These are phyloP conservation scores for Aphelinus atriplicis DNA, from an alignment of 1,140 invertebrate genomes.

Conservation along the genomic window DNA sequence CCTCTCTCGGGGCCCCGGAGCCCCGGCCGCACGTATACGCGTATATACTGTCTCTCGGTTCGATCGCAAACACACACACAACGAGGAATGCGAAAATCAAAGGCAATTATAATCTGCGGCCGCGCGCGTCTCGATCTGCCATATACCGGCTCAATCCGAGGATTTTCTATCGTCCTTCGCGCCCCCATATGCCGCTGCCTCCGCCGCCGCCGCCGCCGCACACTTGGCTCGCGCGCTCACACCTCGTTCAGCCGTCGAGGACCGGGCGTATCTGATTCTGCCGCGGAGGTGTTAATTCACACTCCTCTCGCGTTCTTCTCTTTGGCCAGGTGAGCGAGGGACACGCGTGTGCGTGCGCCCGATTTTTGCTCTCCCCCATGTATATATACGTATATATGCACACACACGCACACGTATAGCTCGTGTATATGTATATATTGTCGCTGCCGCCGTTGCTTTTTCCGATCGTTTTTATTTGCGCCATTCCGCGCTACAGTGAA, in stretches of 20 bases:
- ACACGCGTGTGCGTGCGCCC: conserved; percentile 23
- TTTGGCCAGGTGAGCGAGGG: background rate
- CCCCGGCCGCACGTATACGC: no score
- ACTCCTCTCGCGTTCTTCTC: conserved; percentile 38
- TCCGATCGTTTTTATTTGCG: no score
- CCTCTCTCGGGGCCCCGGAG: background rate
- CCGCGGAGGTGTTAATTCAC: conserved; percentile 64
- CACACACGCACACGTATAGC: no score
- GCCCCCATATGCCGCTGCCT: conserved; percentile 9
- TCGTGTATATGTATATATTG: no score
- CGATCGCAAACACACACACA: background rate
- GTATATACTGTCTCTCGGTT: background rate
- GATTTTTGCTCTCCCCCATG: conserved; percentile 12
- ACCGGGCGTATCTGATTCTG: conserved; percentile 59
- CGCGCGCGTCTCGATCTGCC: conserved; percentile 15
- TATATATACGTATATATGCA: no score
- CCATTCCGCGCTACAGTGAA: background rate
- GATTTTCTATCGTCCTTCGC: conserved; percentile 31
- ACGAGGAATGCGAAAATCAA: conserved; percentile 27
- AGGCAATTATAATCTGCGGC: conserved; percentile 50
- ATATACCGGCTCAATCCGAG: conserved; percentile 37
- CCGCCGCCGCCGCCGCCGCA: no score
- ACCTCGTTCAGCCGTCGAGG: conserved; percentile 43
- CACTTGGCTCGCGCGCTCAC: no score
- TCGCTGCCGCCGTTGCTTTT: no score